A percentile compares a stretch with the other conserved stretches of the same genome.
Conservation (phyloP, 2,113 vertebrate genomes). For the Neotragus moschatus region DNA sequence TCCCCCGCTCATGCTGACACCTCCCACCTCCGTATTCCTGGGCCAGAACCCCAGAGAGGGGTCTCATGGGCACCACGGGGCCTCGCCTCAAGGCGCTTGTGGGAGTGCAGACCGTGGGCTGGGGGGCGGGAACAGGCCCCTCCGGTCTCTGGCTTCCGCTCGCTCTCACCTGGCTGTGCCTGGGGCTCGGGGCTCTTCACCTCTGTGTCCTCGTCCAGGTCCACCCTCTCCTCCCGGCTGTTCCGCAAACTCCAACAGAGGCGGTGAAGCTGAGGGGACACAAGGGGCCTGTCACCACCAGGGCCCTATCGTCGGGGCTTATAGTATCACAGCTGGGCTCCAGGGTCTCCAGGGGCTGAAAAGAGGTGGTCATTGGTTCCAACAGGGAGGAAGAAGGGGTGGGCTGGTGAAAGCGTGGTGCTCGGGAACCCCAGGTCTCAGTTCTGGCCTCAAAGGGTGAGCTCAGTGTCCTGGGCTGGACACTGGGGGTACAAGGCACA, state of each 20-base stretch:
- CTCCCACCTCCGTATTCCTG: background rate
- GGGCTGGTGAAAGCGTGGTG: background rate
- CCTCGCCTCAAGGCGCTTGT: background rate
- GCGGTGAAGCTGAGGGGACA: slow-evolving; percentile 83
- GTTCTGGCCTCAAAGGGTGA: background rate
- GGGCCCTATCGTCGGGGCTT: background rate
- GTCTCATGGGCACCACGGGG: fast-evolving
- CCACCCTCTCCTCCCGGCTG: slow-evolving; percentile 82
- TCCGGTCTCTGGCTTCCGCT: background rate
- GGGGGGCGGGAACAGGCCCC: background rate
- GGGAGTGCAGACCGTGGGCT: background rate
- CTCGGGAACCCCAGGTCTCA: background rate
- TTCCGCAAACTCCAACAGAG: slow-evolving; percentile 92
- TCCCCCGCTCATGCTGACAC: fast-evolving
- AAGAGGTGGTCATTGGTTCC: background rate
- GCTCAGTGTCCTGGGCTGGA: background rate
- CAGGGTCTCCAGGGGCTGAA: background rate
- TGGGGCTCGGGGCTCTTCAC: background rate
- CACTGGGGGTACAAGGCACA: background rate
- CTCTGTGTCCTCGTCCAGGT: slow-evolving; percentile 80
- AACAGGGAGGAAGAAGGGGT: background rate
- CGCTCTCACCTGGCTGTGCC: slow-evolving; percentile 49
- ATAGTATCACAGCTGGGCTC: background rate
- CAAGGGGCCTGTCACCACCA: background rate
- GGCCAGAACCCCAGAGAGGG: background rate